Evolutionary conservation across 2,797 vertebrate genomes (phyloP), one percentile per base, ranked within the genome.

Genomic region (Tragopan temminckii): DNA sequence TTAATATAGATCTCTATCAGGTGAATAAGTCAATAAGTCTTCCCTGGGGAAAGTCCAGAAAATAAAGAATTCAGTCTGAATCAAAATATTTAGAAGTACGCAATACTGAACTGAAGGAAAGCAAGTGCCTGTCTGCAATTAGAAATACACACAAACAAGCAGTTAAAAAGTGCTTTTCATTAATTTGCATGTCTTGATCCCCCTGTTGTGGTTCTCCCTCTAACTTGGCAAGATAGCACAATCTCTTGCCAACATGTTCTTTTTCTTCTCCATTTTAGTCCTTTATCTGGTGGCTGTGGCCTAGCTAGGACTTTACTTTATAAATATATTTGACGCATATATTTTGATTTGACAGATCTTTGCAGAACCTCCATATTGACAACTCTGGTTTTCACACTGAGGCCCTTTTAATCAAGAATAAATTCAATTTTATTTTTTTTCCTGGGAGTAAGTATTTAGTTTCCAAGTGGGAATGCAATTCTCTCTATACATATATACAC

Each of bases 11-110:
- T 67, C 33, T 69, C 29, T 75, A 40, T 33, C 58, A 85, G 59
- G 38, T 83, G 62, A 68, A 57, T 57, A 17, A 82, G 36, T 42
- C 40, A 58, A 5, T 68, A 27, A 76, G 13, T 80, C 24, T 93
- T 88, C 74, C 53, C 23, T 35, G 40, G 0, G 2, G 33, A 68
- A n/a, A 48, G 24, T n/a, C 33, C 33, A 74, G 35, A 31, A 76
- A 33, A 69, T 27, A 74, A 66, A 92, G 13, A 86, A 76, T 72
- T 80, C 25, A 27, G 11, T 40, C 40, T 93, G 91, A 95, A 85
- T 76, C 64, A 85, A 62, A 85, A 62, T 90, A 76, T 90, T 96
- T 85, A 48, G 53, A 92, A 78, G 46, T 35, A 58, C 24, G 67
- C n/a, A 79, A 57, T 42, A 76, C 52, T 62, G 43, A 92, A 90